phyloP scores from a whole-genome alignment of 2,113 vertebrate genomes.

The Piprites chloris region DNA sequence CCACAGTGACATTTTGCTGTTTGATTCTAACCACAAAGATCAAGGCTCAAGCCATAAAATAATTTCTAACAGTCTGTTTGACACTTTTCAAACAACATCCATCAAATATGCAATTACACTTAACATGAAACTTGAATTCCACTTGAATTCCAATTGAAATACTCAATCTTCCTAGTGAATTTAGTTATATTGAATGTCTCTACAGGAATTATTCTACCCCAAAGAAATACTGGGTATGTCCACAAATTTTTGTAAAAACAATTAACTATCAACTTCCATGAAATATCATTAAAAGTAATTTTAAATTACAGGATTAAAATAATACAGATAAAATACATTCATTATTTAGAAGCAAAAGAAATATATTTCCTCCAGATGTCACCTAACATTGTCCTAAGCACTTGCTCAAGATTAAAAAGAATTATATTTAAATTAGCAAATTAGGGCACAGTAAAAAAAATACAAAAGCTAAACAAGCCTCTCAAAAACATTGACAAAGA shows the following conservation, averaged over 20 bases:
- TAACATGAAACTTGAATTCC: not conserved
- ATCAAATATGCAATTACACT: not conserved
- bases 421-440: not conserved
- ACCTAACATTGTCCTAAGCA: not conserved
- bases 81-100: not conserved
- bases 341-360: not conserved
- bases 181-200: not conserved
- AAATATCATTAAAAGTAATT: not conserved
- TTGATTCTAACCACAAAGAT: not conserved
- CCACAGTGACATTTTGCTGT: not conserved
- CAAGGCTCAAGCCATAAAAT: not conserved
- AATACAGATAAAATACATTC: not conserved
- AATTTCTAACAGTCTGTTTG: not conserved
- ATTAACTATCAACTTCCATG: not conserved
- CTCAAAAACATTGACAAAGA: not conserved
- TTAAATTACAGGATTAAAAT: not conserved
- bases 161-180: accelerated
- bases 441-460: not conserved
- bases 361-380: not conserved
- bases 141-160: not conserved
- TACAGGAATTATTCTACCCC: not conserved
- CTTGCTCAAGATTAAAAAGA: not conserved
- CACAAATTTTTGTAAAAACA: not conserved
- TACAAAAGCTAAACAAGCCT: not conserved
- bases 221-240: not conserved